Percentiles rank a stretch among this genome's conserved stretches.
phyloP scores from a whole-genome alignment of 2,888 invertebrate genomes.

The Drosophila lacicola region DNA sequence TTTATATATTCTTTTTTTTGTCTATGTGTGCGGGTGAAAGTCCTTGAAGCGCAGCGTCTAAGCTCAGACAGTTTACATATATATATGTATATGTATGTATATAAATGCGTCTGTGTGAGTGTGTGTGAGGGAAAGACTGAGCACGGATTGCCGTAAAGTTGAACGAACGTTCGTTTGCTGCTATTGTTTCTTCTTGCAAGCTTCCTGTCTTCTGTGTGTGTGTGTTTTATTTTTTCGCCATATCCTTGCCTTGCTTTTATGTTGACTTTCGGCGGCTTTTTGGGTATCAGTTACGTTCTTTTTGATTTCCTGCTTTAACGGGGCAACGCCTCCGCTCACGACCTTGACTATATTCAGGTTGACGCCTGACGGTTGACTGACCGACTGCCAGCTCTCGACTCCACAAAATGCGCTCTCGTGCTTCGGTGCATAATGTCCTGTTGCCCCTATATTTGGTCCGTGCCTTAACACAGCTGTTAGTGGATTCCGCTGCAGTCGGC shows the following conservation, averaged over 20 bases:
- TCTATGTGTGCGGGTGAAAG: slow-evolving; percentile 58
- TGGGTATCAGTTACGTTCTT: slow-evolving; percentile 35
- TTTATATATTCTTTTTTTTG: slow-evolving; percentile 13
- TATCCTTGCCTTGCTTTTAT: slow-evolving; percentile 31
- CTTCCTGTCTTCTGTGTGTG: slow-evolving; percentile 28
- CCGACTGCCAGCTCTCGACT: slow-evolving; percentile 4
- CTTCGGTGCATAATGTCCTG: slow-evolving; percentile 34
- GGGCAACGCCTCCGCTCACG: slow-evolving; percentile 29
- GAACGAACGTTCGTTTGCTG: slow-evolving; percentile 60
- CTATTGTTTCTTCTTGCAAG: slow-evolving; percentile 25
- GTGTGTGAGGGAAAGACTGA: slow-evolving; percentile 1
- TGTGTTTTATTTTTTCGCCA: slow-evolving; percentile 18
- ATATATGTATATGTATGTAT: slow-evolving; percentile 8
- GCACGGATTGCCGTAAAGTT: slow-evolving; percentile 56
- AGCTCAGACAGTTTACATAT: slow-evolving; percentile 43
- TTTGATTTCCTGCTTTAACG: slow-evolving; percentile 31
- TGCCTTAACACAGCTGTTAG: slow-evolving; percentile 22
- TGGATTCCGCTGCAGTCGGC: slow-evolving; percentile 17
- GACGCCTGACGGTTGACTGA: slow-evolving; percentile 4
- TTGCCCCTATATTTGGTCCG: slow-evolving; percentile 19
- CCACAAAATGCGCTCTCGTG: slow-evolving; percentile 31
- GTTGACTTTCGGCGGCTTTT: slow-evolving; percentile 60
- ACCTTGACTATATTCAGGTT: slow-evolving; percentile 40
- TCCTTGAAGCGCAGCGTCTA: slow-evolving; percentile 73
- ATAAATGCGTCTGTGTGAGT: slow-evolving; percentile 19